Evolutionary conservation across 2,113 vertebrate species (phyloP), one percentile per base, ranked within the genome.

Genomic region (Macaca mulatta): DNA sequence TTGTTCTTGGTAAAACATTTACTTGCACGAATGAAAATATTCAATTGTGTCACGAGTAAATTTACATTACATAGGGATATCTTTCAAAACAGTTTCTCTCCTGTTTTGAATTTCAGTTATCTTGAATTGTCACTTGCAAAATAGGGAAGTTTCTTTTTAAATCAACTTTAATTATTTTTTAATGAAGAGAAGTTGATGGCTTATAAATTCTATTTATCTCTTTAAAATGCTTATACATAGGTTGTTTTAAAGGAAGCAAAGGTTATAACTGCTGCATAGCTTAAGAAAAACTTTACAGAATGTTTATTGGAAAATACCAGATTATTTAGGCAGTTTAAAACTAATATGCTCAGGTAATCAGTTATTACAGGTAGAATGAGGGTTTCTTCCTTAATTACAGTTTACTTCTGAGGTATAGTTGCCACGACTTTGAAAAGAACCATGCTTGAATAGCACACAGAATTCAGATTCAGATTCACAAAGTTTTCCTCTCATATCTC

Each of bases 1-100:
- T 92, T 75, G 11, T n/a, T 17, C 45, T 69, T 70, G 32, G 55
- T 74, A 81, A 86, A 50, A 74, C 55, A 75, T 88, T 88, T 75
- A 32, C 69, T 82, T 55, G 23, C 22, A 82, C n/a, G 88, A 70
- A 88, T 96, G 30, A 82, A 96, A 82, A 75, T 88, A 81, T 72
- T 45, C 48, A 83, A 35, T 59, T 79, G 40, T 75, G 64, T 67
- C 7, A 32, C 3, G 25, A 70, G 43, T n/a, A 75, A 93, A 38
- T 5, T 3, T 27, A 69, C 16, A 85, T 94, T 78, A 7, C 52
- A 35, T 75, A 87, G 52, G 55, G 30, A 80, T 22, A 22, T 30
- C 45, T 74, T 87, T 55, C 14, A 40, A 7, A 50, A 32, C 4
- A 69, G 67, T 95, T 40, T 72, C 40, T 93, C 89, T 67, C 40